Percentiles rank a stretch among this genome's conserved stretches.
Evolutionary conservation across 2,113 vertebrate species (phyloP).

Genomic region (Eubucco bourcierii): DNA sequence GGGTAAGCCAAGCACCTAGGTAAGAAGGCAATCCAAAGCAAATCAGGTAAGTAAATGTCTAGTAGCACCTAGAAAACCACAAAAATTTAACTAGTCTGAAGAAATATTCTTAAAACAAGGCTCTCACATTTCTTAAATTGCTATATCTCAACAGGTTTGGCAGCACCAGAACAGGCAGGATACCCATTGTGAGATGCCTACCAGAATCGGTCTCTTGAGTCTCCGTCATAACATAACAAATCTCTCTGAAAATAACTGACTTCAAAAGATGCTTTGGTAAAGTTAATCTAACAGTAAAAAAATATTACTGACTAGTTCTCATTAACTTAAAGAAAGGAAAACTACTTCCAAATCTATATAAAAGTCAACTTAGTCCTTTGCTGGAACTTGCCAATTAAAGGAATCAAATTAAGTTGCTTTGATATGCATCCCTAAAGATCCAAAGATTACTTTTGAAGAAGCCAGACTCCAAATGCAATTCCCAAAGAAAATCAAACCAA

Average conservation of each 20-base stretch:
- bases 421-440: not conserved
- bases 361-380: not conserved
- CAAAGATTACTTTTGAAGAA: not conserved
- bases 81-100: not conserved
- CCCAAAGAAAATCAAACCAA: not conserved
- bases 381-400: not conserved
- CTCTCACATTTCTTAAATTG: not conserved
- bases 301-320: not conserved
- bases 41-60: not conserved
- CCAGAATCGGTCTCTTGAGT: not conserved
- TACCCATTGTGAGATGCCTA: not conserved
- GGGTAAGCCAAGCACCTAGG: not conserved
- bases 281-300: not conserved
- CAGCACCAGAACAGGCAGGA: not conserved
- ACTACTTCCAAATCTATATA: not conserved
- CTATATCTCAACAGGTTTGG: not conserved
- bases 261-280: not conserved
- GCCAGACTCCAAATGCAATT: not conserved
- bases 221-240: not conserved
- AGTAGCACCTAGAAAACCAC: rapidly evolving
- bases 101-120: not conserved
- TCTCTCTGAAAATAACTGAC: not conserved
- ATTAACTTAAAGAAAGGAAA: not conserved
- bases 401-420: not conserved
- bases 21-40: not conserved